Percentiles rank a stretch among this genome's conserved stretches.
Conservation (phyloP, 1,140 invertebrate species). For the Magallana angulata region DNA sequence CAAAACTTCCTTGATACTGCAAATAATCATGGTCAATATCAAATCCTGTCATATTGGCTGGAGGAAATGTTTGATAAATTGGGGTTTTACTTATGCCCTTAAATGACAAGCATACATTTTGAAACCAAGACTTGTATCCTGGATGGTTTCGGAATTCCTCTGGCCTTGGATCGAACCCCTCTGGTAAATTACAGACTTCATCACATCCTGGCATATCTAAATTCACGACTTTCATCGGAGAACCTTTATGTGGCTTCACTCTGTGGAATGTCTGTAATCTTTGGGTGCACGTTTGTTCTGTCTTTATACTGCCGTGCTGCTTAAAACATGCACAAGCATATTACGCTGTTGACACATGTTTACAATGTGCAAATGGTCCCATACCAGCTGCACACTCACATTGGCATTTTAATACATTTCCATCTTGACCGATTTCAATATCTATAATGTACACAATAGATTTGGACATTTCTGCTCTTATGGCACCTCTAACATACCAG, state of each 20-base stretch:
- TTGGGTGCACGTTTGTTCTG: constrained; percentile 60
- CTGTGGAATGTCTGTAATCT: constrained; percentile 61
- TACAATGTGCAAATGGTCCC: constrained; percentile 59
- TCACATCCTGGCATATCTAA: constrained; percentile 39
- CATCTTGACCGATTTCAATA: neutral
- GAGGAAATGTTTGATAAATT: constrained; percentile 53
- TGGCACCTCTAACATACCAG: constrained; percentile 5
- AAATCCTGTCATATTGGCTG: constrained; percentile 46
- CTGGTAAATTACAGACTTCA: neutral
- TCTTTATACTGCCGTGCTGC: constrained; percentile 23
- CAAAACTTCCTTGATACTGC: constrained; percentile 23
- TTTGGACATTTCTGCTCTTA: constrained; percentile 25
- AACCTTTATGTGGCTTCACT: constrained; percentile 49
- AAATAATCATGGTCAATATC: constrained; percentile 57
- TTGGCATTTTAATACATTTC: neutral
- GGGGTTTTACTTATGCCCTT: constrained; percentile 38
- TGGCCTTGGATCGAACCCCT: constrained; percentile 51
- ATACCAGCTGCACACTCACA: constrained; percentile 57
- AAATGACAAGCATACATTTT: constrained; percentile 52
- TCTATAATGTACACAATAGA: neutral
- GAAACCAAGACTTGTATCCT: constrained; percentile 46
- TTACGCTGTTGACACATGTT: constrained; percentile 57
- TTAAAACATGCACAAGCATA: constrained; percentile 47
- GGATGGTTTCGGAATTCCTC: constrained; percentile 24
- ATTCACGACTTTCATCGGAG: constrained; percentile 52